phyloP scores from a whole-genome alignment of 1,140 invertebrate species.

The Brachionus rotundiformis region DNA sequence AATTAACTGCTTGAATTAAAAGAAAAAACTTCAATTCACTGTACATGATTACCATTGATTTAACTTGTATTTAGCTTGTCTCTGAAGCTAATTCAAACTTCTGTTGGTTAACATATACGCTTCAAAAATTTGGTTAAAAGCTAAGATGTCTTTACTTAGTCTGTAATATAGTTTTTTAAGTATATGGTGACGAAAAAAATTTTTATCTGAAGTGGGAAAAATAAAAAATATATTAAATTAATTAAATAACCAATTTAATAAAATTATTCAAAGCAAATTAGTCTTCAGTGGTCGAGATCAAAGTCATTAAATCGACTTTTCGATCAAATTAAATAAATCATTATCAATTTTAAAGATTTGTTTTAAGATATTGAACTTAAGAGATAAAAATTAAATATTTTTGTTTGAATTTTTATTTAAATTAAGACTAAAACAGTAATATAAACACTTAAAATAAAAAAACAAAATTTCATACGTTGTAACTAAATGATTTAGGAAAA shows the following conservation, averaged over 20 bases:
- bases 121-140: background rate
- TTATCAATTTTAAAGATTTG: no score
- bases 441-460: conserved; percentile 42
- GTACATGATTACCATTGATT: background rate
- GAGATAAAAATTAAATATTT: background rate
- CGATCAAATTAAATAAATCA: no score
- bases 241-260: no score
- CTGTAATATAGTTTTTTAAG: background rate
- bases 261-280: no score
- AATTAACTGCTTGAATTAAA: background rate
- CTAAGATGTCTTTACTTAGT: background rate
- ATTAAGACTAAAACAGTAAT: conserved; percentile 36
- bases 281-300: no score
- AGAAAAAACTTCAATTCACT: background rate
- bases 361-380: background rate
- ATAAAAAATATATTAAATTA: no score
- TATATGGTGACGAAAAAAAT: no score
- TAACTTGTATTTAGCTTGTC: background rate
- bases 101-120: background rate
- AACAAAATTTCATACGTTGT: background rate
- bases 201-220: no score
- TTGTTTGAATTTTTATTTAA: conserved; percentile 43
- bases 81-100: background rate
- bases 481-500: background rate
- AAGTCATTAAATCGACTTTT: no score